Base-by-base conservation (phyloP, 2,113 vertebrate species). In the Sinocyclocheilus rhinocerous region DNA sequence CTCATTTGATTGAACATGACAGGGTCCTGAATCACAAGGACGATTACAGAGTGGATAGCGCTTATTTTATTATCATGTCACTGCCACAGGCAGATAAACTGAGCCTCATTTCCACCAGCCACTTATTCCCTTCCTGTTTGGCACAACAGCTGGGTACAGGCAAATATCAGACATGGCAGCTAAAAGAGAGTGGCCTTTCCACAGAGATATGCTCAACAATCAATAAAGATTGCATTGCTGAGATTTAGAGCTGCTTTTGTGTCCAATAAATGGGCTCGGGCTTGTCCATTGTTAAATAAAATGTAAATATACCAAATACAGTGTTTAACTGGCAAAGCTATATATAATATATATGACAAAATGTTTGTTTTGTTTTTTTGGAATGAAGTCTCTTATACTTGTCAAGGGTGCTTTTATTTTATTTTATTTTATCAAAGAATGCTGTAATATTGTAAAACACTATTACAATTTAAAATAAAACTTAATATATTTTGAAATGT, bases 61-160 rank as follows among this genome's bases (percentile, higher is more conserved):
- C 87, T 89, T 88, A 75, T 88, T 91, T 90, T 89, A 92, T 95
- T 93, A 93, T 92, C 91, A 90, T 90, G 92, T 93, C 92, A 92
- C 73, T 86, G 80, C 90, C 92, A 85, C 69, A 76, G 92, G 92
- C 90, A 91, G 90, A 93, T 92, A 92, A 95, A 94, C 88, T 84
- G 82, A 89, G 87, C 85, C 69, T 90, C 91, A 88, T 93, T 93
- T 93, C 84, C 76, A 77, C 85, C 76, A 91, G 88, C 90, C 84
- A 90, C 86, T 87, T 85, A 88, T 83, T 86, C 69, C 87, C 69
- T 81, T 89, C 86, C 87, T 91, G 87, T 89, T 89, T 86, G 84
- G 52, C 61, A n/a, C 73, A 88, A 77, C 80, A 87, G 86, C 67
- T 85, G 87, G 80, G 83, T 73, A 63, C 80, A 87, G 50, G 85